Evolutionary conservation across 2,797 vertebrate species (phyloP), one percentile per base, ranked within the genome.

Genomic region (Typhlichthys subterraneus): DNA sequence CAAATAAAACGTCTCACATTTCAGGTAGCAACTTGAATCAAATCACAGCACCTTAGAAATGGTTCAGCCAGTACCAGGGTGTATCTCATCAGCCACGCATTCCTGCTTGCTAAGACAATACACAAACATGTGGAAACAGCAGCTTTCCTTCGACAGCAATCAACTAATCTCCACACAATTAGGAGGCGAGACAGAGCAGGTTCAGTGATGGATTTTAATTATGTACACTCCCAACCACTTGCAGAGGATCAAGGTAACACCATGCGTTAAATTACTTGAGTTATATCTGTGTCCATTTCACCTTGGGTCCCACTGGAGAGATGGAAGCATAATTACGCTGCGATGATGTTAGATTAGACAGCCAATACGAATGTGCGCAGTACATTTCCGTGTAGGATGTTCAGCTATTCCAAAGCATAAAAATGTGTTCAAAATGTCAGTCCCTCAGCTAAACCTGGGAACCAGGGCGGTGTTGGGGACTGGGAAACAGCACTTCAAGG

Each of bases 151-250:
- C 8, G 17, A 84, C 80, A 60, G 54, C 59, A 81, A 83, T 76
- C 62, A 65, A 29, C 59, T 70, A 65, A 81, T 77, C 59, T 73
- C 64, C 29, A 62, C 45, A 75, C 76, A 82, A 88, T 84, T 63
- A 88, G 48, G 50, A 81, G 51, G 63, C 74, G 55, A 69, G 75
- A 76, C 42, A 65, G 69, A 2, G 0, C n/a, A 63, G 63, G 59
- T 64, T 84, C 52, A 59, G 65, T 62, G 58, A 84, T 47, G 57
- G 70, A 59, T 84, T 89, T 91, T 89, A 89, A 87, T 87, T 76
- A 79, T 59, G 65, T 59, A 68, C 67, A 71, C 67, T 70, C 65
- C 80, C 59, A 73, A 73, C 79, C 65, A 38, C 72, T 79, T 69
- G 81, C 59, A 52, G 55, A 59, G 47, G 54, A 76, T 45, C 73